Evolutionary conservation across 2,113 vertebrate genomes (phyloP), one percentile per base, ranked within the genome.

Genomic region (Esox niger): DNA sequence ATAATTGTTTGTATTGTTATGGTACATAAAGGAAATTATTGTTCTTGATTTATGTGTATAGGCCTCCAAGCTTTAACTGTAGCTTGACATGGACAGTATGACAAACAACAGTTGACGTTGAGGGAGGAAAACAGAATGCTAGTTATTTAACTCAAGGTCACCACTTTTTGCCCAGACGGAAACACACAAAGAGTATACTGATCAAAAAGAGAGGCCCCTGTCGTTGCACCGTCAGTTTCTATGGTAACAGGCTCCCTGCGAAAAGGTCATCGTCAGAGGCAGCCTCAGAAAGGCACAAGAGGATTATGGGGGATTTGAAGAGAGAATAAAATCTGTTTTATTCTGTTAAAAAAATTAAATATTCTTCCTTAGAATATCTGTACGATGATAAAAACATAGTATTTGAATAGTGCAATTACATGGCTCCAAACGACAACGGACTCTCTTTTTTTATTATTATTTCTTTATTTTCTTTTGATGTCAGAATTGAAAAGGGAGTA

Each of bases 381-480:
- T 78, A 82, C 80, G 82, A 83, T 79, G 82, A 87, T 85, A 84
- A 83, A 83, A 86, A 86, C 79, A 81, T 74, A 75, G 77, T 75
- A 84, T 88, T 89, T 89, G 89, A 91, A 90, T 88, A 85, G 87
- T 55, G 73, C 88, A 91, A 91, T 91, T 88, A 91, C 82, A 80
- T 82, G 77, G 79, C 87, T 86, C 81, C 38, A 66, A 80, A 76
- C 82, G 85, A 78, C 70, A 83, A 84, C 75, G 82, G 79, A 72
- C 58, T 75, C 73, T 58, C 70, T 75, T 68, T 86, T 86, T 81
- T 91, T 85, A 82, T 88, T 89, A 84, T 90, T 88, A 86, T 88
- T 88, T 87, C 85, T 89, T 90, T 86, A 81, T 85, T 79, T 73
- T 88, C 82, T 87, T 92, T 91, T 91, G 90, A 92, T 90, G 91